These are phyloP conservation scores for Phortica okadai DNA, from an alignment of 2,888 invertebrate genomes.

Conservation along the genomic window DNA sequence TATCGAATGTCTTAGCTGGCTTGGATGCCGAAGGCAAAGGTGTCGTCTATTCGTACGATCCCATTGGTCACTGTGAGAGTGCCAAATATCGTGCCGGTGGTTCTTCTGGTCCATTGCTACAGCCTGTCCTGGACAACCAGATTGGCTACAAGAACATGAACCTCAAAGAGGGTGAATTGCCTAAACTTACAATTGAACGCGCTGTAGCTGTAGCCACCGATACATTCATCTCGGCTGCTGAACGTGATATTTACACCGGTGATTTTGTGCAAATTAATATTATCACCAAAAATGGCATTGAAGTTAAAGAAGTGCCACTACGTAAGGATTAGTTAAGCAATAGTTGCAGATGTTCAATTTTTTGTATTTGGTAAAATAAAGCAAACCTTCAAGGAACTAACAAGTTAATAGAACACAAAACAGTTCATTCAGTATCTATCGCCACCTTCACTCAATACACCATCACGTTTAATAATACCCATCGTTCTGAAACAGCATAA, in stretches of 20 bases:
- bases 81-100: conserved; percentile 92
- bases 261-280: conserved; percentile 91
- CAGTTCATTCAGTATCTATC: no score
- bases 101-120: conserved; percentile 91
- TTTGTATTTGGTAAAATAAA: conserved; percentile 26
- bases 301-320: conserved; percentile 84
- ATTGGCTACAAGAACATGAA: conserved; percentile 92
- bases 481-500: no score
- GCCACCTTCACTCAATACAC: no score
- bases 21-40: conserved; percentile 95
- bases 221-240: conserved; percentile 97
- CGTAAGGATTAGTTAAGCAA: conserved; percentile 87
- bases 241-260: conserved; percentile 98
- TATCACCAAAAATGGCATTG: conserved; percentile 91
- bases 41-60: conserved; percentile 97
- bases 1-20: conserved; percentile 95
- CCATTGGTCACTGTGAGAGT: conserved; percentile 95
- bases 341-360: background rate
- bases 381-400: background rate
- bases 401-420: no score
- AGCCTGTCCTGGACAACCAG: conserved; percentile 97
- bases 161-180: conserved; percentile 75
- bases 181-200: conserved; percentile 85
- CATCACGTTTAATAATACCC: no score
- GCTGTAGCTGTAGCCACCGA: conserved; percentile 93